Conservation (phyloP, 2,888 invertebrate genomes). For the Pseudolycoriella hygida region DNA sequence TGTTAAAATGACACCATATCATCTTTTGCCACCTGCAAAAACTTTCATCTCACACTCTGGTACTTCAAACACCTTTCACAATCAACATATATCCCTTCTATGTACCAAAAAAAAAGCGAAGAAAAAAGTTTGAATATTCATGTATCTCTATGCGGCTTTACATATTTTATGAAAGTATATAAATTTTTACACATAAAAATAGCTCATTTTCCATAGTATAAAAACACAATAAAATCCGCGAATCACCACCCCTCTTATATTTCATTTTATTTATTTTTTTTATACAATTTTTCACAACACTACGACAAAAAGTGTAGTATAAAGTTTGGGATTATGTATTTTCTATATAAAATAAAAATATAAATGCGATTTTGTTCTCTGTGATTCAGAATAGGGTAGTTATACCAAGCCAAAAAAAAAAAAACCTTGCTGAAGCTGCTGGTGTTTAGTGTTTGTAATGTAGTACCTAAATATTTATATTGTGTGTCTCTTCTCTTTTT, state of each 20-base stretch:
- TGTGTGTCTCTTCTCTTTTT: too few relatives aligned
- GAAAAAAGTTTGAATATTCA: too few relatives aligned
- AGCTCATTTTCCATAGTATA: constrained; percentile 1
- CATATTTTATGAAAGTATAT: neutral
- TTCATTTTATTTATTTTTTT: neutral
- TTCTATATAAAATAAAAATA: constrained; percentile 2
- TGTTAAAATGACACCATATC: too few relatives aligned
- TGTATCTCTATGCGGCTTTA: neutral
- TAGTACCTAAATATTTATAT: too few relatives aligned
- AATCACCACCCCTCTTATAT: constrained; percentile 1
- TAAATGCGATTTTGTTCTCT: neutral
- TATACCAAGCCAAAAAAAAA: neutral
- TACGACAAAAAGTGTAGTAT: constrained; percentile 3
- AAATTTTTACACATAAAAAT: constrained; percentile 1
- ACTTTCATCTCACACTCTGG: too few relatives aligned
- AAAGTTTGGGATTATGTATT: constrained; percentile 3
- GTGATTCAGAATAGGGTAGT: neutral
- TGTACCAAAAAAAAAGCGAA: too few relatives aligned
- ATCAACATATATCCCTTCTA: too few relatives aligned
- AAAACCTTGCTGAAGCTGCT: too few relatives aligned
- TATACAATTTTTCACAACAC: constrained; percentile 1
- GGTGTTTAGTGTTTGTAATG: too few relatives aligned
- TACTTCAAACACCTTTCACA: too few relatives aligned
- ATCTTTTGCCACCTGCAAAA: too few relatives aligned
- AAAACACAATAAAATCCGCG: neutral